Evolutionary conservation across 2,113 vertebrate genomes (phyloP).

Genomic region (Tenrec ecaudatus): DNA sequence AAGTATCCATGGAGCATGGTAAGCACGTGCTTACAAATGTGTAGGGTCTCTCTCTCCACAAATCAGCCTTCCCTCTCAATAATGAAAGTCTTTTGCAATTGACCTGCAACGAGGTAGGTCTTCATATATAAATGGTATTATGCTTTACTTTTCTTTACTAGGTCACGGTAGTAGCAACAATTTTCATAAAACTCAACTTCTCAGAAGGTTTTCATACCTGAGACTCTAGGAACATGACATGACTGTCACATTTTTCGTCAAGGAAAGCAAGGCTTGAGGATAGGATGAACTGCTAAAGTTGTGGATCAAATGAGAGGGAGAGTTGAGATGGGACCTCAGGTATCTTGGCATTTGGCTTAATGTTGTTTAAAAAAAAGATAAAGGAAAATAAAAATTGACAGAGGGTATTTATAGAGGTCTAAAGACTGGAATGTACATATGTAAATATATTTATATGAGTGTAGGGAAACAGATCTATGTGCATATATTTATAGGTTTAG

Average conservation of each 20-base stretch:
- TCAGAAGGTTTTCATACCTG: neutral
- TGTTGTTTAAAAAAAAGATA: conserved; percentile 9
- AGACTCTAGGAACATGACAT: neutral
- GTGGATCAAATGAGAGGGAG: neutral
- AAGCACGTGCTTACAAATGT: neutral
- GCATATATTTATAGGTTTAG: too few species aligned
- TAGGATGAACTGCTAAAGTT: neutral
- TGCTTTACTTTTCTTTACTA: neutral
- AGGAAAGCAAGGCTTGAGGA: neutral
- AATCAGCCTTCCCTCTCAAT: neutral
- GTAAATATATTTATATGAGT: too few species aligned
- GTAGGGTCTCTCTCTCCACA: neutral
- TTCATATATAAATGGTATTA: neutral
- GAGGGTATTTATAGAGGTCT: too few species aligned
- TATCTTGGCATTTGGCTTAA: conserved; percentile 4
- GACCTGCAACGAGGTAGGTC: neutral
- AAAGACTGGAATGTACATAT: too few species aligned
- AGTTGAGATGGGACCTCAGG: neutral
- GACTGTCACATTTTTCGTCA: neutral
- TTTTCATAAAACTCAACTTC: neutral
- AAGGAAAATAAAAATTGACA: too few species aligned
- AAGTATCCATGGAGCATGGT: fast-evolving
- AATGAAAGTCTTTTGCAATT: neutral
- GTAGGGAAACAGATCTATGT: too few species aligned
- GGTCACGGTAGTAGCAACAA: neutral